phyloP scores from a whole-genome alignment of 2,888 invertebrate genomes.

The Stictocephala bisonia region DNA sequence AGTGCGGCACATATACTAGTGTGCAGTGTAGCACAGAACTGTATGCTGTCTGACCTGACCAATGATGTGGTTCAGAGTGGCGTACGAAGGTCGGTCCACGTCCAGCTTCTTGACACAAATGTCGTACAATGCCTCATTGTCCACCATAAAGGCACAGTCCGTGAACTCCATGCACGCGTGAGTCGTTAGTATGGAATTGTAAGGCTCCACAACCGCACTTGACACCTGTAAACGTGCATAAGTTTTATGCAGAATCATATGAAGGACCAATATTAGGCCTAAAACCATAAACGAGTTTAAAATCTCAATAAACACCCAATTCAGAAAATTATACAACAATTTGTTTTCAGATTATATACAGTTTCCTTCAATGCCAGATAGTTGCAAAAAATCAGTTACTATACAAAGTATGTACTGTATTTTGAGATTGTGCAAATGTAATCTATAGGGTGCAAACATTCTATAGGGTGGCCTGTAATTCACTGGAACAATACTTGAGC shows the following conservation, averaged over 20 bases:
- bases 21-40: too few species aligned
- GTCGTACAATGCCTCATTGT: slow-evolving; percentile 63
- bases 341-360: background rate
- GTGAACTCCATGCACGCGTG: slow-evolving; percentile 63
- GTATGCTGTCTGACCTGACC: too few species aligned
- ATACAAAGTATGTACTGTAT: too few species aligned
- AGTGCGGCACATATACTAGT: too few species aligned
- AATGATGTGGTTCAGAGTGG: background rate
- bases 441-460: too few species aligned
- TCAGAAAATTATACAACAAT: background rate
- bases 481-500: too few species aligned
- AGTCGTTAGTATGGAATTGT: slow-evolving; percentile 64
- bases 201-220: slow-evolving; percentile 64
- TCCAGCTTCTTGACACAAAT: slow-evolving; percentile 69
- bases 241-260: background rate
- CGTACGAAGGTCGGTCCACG: slow-evolving; percentile 66
- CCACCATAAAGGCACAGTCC: slow-evolving; percentile 63
- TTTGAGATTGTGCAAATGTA: too few species aligned
- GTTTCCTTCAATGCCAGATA: too few species aligned
- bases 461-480: too few species aligned
- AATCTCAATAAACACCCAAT: background rate
- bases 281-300: background rate
- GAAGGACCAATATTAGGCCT: background rate
- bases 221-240: slow-evolving; percentile 57
- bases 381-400: too few species aligned